Evolutionary conservation across 2,888 invertebrate genomes (phyloP), one percentile per base, ranked within the genome.

Genomic region (Nematopogon swammerdamellus): DNA sequence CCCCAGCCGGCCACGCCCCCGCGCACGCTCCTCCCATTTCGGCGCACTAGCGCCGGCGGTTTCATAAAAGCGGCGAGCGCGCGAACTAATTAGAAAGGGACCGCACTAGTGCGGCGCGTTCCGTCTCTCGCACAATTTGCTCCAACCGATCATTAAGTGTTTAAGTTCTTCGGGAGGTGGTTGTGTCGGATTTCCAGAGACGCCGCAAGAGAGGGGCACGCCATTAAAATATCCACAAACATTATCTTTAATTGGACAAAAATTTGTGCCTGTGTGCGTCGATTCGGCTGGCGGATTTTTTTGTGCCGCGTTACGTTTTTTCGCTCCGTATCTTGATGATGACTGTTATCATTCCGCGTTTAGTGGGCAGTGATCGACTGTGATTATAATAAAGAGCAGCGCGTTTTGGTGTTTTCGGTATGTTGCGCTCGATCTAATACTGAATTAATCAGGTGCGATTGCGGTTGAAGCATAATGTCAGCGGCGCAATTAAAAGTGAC

Each of bases 91-190:
- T 64, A 70, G 74, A 79, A 52, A 55, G 75, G 68, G 77, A 76
- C 55, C 52, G 64, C 58, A 53, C 59, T 59, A 74, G 61, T 57
- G 66, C 66, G 70, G 70, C 72, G 70, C 60, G 75, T 71, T 67
- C n/a, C 77, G 76, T 73, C 72, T 74, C 76, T 70, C 79, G 76
- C 72, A 76, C 79, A 77, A 79, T 79, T 79, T 77, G 73, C 70
- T 68, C 74, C 79, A 79, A 79, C 79, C 72, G 71, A 69, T 79
- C 79, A 79, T 79, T 79, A 79, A 79, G 79, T 79, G 79, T 79
- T 79, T 79, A 79, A 79, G 70, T 72, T 72, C 77, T 68, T 72
- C 75, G 68, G 68, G 75, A 74, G 79, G 73, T 77, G 79, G 79
- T 77, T 79, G 79, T 79, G 79, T 79, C 79, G 75, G 70, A 63